A percentile compares a stretch with the other conserved stretches of the same genome.
Evolutionary conservation across 2,113 vertebrate genomes (phyloP).

Genomic region (Recurvirostra avosetta): DNA sequence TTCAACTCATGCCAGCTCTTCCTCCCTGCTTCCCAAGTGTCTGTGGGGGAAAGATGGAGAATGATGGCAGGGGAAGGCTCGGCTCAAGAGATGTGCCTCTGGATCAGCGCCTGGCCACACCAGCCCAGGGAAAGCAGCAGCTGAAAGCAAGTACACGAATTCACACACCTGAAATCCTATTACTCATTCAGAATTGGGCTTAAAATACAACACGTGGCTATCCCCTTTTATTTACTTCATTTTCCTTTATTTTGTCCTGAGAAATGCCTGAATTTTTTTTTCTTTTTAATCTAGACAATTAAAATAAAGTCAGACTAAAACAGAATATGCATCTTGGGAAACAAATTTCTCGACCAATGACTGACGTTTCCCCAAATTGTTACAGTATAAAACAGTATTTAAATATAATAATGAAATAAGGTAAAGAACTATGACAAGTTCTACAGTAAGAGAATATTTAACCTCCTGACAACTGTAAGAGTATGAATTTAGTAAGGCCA

Average conservation of each 20-base stretch:
- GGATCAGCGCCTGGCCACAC: neutral
- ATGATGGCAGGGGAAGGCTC: rapidly evolving
- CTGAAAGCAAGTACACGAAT: neutral
- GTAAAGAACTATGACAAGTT: neutral
- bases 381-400: neutral
- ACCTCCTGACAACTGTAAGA: neutral
- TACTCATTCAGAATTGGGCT: neutral
- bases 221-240: neutral
- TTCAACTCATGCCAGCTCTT: neutral
- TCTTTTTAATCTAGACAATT: neutral
- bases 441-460: neutral
- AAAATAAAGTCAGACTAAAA: neutral
- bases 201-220: neutral
- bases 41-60: rapidly evolving
- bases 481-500: neutral
- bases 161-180: neutral
- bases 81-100: neutral
- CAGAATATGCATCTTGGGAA: neutral
- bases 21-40: neutral
- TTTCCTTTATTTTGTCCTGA: neutral
- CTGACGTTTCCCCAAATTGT: neutral
- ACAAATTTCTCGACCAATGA: neutral
- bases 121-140: neutral
- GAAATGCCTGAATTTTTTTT: neutral
- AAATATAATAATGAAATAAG: neutral